Conservation (phyloP, 2,797 vertebrate genomes). For the Pelodytes ibericus region DNA sequence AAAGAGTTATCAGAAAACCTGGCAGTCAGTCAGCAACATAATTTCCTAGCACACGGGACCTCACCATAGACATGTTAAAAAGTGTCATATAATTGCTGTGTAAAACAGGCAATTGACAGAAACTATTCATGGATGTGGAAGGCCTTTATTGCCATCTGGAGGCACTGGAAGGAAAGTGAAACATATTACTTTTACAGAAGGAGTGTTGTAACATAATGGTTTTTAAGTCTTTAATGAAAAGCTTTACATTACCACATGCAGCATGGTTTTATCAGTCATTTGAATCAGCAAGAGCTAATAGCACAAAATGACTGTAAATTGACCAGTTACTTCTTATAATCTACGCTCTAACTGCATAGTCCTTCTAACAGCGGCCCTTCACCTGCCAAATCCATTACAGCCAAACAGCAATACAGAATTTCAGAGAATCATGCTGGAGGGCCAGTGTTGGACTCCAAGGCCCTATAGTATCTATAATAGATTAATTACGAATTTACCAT, state of each 20-base stretch:
- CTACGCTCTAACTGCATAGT: too few relatives aligned
- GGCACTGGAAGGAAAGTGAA: background rate
- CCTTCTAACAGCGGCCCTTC: too few relatives aligned
- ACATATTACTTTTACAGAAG: background rate
- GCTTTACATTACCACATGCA: background rate
- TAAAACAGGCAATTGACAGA: conserved; percentile 11
- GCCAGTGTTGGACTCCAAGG: too few relatives aligned
- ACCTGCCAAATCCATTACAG: too few relatives aligned
- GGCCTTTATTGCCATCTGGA: conserved; percentile 40
- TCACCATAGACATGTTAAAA: conserved; percentile 24
- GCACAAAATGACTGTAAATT: too few relatives aligned
- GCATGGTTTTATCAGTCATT: background rate
- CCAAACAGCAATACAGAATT: too few relatives aligned
- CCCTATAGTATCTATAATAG: too few relatives aligned
- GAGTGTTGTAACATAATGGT: background rate
- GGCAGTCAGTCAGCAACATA: conserved; percentile 34
- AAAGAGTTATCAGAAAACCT: conserved; percentile 42
- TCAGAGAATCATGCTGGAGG: too few relatives aligned
- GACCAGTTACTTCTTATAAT: too few relatives aligned
- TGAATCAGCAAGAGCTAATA: too few relatives aligned
- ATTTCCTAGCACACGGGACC: conserved; percentile 34
- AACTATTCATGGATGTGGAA: background rate
- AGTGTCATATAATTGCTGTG: conserved; percentile 34
- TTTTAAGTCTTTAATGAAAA: background rate
- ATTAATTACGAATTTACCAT: too few relatives aligned